Base-by-base conservation (phyloP, 1,140 invertebrate species). In the Drosophila sp. region DNA sequence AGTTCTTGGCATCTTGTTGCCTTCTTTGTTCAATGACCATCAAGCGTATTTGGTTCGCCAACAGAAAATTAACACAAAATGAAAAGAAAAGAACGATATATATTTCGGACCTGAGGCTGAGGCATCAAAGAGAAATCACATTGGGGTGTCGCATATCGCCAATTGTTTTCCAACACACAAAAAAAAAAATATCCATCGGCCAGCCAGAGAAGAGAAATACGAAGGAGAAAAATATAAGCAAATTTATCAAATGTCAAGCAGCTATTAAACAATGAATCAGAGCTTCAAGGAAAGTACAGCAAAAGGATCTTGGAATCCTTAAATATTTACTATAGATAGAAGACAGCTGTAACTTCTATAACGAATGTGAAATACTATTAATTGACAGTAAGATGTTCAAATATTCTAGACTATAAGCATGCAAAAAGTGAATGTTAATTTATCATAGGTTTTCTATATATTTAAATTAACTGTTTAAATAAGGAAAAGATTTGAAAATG, bases 31-130 rank as follows among this genome's bases (percentile, higher is more conserved):
- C 40, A 44, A 30, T 32, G 72, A 60, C 55, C 66, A 76, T 76
- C 73, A 76, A 76, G 73, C 55, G 72, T 76, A 76, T 76, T 76
- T 73, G 66, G 76, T 76, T 76, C 72, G 60, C 54, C 35, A 66
- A 55, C 50, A 38, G 65, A 76, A 55, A 76, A 76, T 70, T 76
- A 70, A 23, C 17, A 23, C 44, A 27, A 50, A 50, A 10, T 7
- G 44, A 27, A 68, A 67, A 67, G 10, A 76, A 75, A 75, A 35
- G 50, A 69, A 76, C 56, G 65, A 40, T 55, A 32, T 41, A 63
- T 64, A 63, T 76, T 38, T 38, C 27, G 60, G 66, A 64, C 66
- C 55, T 4, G 44, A 50, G 44, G 40, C 66, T 76, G 66, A 76
- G 40, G 58, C 75, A 77, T 77, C 72, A 76, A 76, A 80, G 67